Evolutionary conservation across 2,797 vertebrate species (phyloP).

Genomic region (Sparus aurata): DNA sequence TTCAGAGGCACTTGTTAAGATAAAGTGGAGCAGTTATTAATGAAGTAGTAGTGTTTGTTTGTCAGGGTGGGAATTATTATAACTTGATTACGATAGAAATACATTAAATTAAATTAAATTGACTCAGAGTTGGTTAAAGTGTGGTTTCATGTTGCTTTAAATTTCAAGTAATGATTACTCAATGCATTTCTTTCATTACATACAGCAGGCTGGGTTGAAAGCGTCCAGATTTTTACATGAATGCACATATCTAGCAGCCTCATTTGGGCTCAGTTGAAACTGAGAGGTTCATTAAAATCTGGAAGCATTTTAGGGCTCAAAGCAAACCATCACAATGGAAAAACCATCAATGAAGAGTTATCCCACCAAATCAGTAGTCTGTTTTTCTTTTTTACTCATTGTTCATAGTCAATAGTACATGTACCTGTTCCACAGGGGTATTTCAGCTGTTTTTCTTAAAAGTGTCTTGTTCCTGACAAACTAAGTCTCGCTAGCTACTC

Average conservation of each 20-base stretch:
- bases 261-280: neutral
- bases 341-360: neutral
- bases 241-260: neutral
- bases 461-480: constrained; percentile 13
- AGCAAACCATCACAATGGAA: neutral
- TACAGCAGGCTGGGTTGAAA: neutral
- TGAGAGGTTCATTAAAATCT: neutral
- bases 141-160: neutral
- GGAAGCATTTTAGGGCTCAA: neutral
- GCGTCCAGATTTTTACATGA: neutral
- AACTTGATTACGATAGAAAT: no score
- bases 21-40: constrained; percentile 10
- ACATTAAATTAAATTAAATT: no score
- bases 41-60: constrained; percentile 5
- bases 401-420: neutral
- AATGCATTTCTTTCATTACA: neutral
- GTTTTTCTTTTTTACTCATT: neutral
- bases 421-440: neutral
- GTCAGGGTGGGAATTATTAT: constrained; percentile 4
- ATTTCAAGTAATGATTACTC: constrained; percentile 3
- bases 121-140: no score
- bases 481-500: neutral
- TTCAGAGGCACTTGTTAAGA: constrained; percentile 17
- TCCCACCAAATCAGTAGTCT: neutral
- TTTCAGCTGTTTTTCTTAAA: constrained; percentile 12